Base-by-base conservation (phyloP, 2,113 vertebrate genomes). In the Mustela nigripes region DNA sequence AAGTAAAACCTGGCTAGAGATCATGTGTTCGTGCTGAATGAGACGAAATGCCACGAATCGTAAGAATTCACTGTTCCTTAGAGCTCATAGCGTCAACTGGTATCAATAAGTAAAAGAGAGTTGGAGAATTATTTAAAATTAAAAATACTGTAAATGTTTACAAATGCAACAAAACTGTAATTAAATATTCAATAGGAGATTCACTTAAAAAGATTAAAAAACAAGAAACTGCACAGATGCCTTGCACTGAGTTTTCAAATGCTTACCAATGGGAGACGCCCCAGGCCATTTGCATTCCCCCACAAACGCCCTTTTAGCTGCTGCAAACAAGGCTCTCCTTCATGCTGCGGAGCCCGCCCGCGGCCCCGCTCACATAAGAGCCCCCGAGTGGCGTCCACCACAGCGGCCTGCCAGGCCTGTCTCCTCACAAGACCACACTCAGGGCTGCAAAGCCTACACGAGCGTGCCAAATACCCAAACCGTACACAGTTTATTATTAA, bases 381-480 rank as follows among this genome's bases (percentile, higher is more conserved):
- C 11, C 39, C 39, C n/a, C 1, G 0, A 48, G 69, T 19, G 42
- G 84, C 2, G 9, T 31, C 74, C 62, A 56, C 58, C 42, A 1
- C 19, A 0, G 1, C 0, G 1, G 76, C 33, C 73, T 22, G 39
- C 87, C 15, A 9, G 88, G 83, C 81, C 53, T 18, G 73, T 22
- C n/a, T 26, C 6, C 73, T 36, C 63, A 2, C 78, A 31, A 56
- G 79, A 89, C 90, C 91, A 62, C 83, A 62, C 93, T 94, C 82
- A 60, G 85, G 92, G 56, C 63, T 22, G 53, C 16, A 0, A 9
- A 63, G 89, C 60, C 19, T 0, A n/a, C 1, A 7, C 3, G 7
- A 63, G 95, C n/a, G 7, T 45, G 97, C 96, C 97, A 89, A 83
- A 24, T 36, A 26, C n/a, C 76, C 79, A 79, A 4, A 50, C 93